phyloP scores from a whole-genome alignment of 1,140 invertebrate genomes.

The Rhopalosiphum padi region DNA sequence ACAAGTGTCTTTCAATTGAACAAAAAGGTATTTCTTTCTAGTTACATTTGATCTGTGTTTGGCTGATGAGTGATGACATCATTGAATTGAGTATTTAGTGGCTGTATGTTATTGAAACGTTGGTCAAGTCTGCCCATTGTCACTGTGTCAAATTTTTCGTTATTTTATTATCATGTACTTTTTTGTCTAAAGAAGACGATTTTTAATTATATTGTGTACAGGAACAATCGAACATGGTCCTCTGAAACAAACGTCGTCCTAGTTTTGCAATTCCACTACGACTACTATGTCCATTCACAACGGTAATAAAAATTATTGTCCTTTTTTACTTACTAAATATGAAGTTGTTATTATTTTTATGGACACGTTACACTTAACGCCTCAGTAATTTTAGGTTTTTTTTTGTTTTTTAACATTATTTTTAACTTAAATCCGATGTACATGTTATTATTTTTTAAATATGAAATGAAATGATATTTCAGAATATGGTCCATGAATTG shows the following conservation, averaged over 20 bases:
- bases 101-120: not conserved
- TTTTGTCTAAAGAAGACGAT: conserved; percentile 34
- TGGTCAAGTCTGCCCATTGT: not conserved
- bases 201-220: conserved; percentile 45
- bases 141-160: conserved; percentile 24
- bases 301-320: conserved; percentile 52
- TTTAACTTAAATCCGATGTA: conserved; percentile 25
- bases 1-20: not conserved
- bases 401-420: not conserved
- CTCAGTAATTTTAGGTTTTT: conserved; percentile 22
- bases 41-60: not conserved
- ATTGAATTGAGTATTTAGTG: not conserved
- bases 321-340: conserved; percentile 46
- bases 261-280: conserved; percentile 23
- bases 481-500: conserved; percentile 10
- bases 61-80: not conserved
- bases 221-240: conserved; percentile 32
- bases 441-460: conserved; percentile 17
- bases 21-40: not conserved
- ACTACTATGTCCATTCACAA: conserved; percentile 33
- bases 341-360: conserved; percentile 54
- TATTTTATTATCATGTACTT: not conserved
- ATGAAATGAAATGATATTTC: conserved; percentile 4
- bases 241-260: conserved; percentile 45
- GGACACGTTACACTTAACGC: conserved; percentile 52